phyloP scores from a whole-genome alignment of 1,140 invertebrate species.

The Heliothis subflexa region DNA sequence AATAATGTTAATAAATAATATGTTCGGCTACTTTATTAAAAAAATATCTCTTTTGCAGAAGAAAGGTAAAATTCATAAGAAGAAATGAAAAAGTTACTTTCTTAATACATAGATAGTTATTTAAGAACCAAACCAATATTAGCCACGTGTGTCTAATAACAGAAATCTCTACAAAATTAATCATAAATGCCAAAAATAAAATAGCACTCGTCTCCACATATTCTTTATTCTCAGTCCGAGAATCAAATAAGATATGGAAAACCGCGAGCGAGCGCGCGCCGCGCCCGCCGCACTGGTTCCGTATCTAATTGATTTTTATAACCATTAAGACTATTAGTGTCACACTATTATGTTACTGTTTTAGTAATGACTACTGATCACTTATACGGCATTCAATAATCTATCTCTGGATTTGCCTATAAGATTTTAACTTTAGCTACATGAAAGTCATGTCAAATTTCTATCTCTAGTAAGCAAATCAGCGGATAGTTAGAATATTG shows the following conservation, averaged over 20 bases:
- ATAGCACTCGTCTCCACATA: constrained; percentile 49
- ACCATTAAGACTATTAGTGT: constrained; percentile 32
- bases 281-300: neutral
- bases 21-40: no score
- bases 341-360: constrained; percentile 8
- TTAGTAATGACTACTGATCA: neutral
- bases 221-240: constrained; percentile 54
- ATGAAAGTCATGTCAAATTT: no score
- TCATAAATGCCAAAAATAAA: neutral
- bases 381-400: neutral
- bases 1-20: no score
- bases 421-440: no score
- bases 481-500: neutral
- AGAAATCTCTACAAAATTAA: neutral
- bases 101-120: no score
- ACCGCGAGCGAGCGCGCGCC: constrained; percentile 39
- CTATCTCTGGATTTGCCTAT: no score
- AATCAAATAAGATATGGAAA: constrained; percentile 74
- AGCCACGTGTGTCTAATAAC: no score
- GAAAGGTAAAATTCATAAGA: no score
- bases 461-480: no score
- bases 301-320: constrained; percentile 46
- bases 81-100: no score
- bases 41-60: no score
- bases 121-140: no score